Base-by-base conservation (phyloP, 2,113 vertebrate genomes). In the Labeo catla region DNA sequence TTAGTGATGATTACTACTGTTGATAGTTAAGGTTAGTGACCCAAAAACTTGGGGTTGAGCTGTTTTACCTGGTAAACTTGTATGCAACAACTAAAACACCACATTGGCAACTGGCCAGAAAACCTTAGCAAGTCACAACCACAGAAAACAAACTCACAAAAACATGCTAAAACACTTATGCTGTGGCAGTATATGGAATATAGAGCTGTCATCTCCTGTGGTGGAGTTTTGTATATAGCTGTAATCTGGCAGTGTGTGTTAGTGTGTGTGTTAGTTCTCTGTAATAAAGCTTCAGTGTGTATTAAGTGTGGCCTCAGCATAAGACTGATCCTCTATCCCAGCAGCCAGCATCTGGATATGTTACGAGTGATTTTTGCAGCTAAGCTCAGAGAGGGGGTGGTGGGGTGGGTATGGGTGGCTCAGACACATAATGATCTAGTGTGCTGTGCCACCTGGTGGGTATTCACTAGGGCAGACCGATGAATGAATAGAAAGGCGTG, bases 341-440 rank as follows among this genome's bases (percentile, higher is more conserved):
- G 59, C 59, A 34, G 59, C 12, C 79, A 65, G 45, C 79, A 81
- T 81, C 79, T 81, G 59, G 79, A 66, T 81, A 47, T 81, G 79
- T 66, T 65, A 19, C 9, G 61, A 65, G 43, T 16, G 59, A 47
- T 81, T 66, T 81, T 49, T 49, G 79, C 45, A 28, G 39, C n/a
- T 66, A 66, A 81, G 59, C 79, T 81, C 13, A 81, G 61, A 43
- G 65, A 78, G n/a, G 49, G 39, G 74, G 74, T 6, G 50, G 23
- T 23, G 50, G 23, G 49, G 49, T 23, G 47, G 73, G 11, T 28
- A 8, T 12, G 11, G 21, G 72, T 74, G 45, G n/a, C n/a, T 23
- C 45, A 74, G n/a, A 49, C 6, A 49, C 21, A 36, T 86, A 36
- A 76, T 72, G 45, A 68, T 54, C 16, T n/a, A 50, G 13, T 50